Evolutionary conservation across 1,140 invertebrate genomes (phyloP).

Genomic region (Papilio helenus): DNA sequence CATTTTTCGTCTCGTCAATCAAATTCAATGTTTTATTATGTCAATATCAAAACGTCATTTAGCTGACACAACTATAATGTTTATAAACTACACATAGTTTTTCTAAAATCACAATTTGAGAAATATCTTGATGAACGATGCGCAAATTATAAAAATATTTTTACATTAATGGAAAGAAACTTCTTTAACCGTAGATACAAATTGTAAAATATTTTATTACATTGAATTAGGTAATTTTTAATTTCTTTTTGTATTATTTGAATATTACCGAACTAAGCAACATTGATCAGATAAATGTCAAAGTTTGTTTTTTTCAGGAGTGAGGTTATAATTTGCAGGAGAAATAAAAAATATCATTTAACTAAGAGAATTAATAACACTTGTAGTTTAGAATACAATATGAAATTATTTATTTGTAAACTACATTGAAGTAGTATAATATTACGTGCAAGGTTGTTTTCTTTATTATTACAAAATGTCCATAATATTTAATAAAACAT

Average conservation of each 20-base stretch:
- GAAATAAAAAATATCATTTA: neutral
- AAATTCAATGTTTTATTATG: neutral
- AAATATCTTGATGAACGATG: too few relatives aligned
- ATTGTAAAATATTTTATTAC: too few relatives aligned
- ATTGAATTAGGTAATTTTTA: too few relatives aligned
- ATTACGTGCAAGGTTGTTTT: neutral
- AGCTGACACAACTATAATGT: neutral
- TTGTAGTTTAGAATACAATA: neutral
- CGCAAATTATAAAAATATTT: too few relatives aligned
- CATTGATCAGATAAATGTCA: neutral
- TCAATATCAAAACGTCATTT: neutral
- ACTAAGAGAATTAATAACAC: neutral
- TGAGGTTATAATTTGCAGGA: slow-evolving; percentile 3
- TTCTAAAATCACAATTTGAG: too few relatives aligned
- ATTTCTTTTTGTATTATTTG: too few relatives aligned
- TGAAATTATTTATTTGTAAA: slow-evolving; percentile 56
- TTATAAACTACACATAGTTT: too few relatives aligned
- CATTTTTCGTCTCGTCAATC: neutral
- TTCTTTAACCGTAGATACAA: too few relatives aligned
- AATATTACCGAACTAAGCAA: neutral
- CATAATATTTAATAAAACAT: slow-evolving; percentile 24
- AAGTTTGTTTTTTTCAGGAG: neutral
- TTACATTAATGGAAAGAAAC: too few relatives aligned
- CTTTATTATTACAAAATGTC: neutral
- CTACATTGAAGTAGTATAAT: neutral